Conservation (phyloP, 1,140 invertebrate species). For the Frieseomelitta varia region DNA sequence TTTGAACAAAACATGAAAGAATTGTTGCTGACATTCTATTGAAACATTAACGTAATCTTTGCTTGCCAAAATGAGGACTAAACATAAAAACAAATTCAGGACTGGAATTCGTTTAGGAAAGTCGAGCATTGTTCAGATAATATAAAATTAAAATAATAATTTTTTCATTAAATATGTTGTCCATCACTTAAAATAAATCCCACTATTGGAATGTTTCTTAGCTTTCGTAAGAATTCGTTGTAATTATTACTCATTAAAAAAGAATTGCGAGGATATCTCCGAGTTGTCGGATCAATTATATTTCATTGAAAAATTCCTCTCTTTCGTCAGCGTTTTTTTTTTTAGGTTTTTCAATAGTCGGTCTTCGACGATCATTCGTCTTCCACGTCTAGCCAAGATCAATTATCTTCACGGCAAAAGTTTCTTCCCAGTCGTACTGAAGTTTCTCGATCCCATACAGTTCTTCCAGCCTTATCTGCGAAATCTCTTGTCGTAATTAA, state of each 20-base stretch:
- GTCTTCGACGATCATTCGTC: conserved; percentile 23
- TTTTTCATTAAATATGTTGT: not conserved
- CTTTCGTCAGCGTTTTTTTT: conserved; percentile 17
- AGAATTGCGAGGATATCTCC: no score
- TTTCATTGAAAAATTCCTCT: conserved; percentile 16
- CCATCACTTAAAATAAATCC: not conserved
- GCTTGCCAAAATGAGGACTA: no score
- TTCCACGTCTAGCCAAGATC: conserved; percentile 35
- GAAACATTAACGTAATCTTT: no score
- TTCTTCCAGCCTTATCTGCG: conserved; percentile 2
- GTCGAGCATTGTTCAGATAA: not conserved
- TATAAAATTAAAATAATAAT: not conserved
- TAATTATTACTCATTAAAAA: not conserved
- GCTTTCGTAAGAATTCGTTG: not conserved
- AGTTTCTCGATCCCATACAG: conserved; percentile 1
- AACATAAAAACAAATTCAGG: no score
- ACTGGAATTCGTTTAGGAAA: no score
- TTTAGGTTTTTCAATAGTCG: not conserved
- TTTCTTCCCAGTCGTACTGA: not conserved
- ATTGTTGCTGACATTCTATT: no score
- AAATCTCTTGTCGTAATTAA: conserved; percentile 20
- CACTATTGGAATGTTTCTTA: not conserved
- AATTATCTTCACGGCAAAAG: conserved; percentile 28
- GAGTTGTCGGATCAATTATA: conserved; percentile 5
- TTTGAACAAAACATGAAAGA: no score